Evolutionary conservation across 2,888 invertebrate genomes (phyloP), one percentile per base, ranked within the genome.

Genomic region (Campoplex nolae): DNA sequence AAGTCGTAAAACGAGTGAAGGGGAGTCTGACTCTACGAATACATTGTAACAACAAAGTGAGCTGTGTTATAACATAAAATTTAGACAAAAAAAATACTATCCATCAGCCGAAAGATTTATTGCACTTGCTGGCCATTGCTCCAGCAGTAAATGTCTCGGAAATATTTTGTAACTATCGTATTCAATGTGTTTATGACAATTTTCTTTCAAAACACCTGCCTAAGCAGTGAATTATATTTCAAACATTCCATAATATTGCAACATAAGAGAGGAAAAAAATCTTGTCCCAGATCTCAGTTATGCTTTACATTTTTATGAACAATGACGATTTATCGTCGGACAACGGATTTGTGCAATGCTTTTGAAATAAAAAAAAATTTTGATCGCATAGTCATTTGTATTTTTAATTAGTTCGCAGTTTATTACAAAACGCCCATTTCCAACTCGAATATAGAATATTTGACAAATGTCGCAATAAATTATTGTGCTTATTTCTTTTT

Each of bases 1-100:
- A 13, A 51, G 73, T 78, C 77, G 51, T 82, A 82, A 85, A 82
- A 74, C 67, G 56, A 56, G 56, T 65, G 71, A 85, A 71, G 71
- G 54, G 67, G 62, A 18, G 48, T 68, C 32, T 7, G 58, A 38
- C 6, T 28, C 42, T 16, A 28, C 58, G 23, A 32, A 8, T 38
- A 42, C 28, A n/a, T 23, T 18, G n/a, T 23, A 32, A 54, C 23
- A 38, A 68, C 77, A 68, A 77, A 77, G 65, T 51, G 8, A 11
- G 28, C 38, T 67, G 51, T 38, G 23, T 38, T 23, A 51, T 38
- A 78, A 54, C 28, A 35, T 28, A 42, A 42, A 32, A 32, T 32
- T 16, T 18, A 32, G 56, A 70, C 42, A 56, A 42, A 42, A 56
- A 56, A 68, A 54, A 56, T 18, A n/a, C 45, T n/a, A 68, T 54